phyloP scores from a whole-genome alignment of 2,888 invertebrate genomes.

The Caenorhabditis japonica region DNA sequence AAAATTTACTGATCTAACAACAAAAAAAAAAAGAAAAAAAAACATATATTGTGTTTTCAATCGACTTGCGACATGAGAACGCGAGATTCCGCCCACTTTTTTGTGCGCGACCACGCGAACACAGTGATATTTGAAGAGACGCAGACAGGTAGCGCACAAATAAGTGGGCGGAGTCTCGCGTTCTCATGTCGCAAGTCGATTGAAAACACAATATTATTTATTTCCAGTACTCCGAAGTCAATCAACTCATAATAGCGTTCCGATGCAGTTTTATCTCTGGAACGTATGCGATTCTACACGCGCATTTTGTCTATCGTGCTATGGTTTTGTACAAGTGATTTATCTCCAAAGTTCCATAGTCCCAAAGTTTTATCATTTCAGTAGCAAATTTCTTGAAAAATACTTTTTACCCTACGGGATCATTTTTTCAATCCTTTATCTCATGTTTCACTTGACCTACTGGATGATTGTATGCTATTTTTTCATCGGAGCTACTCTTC shows the following conservation, averaged over 20 bases:
- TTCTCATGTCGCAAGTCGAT: no score
- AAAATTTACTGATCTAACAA: no score
- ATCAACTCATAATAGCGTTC: slow-evolving; percentile 2
- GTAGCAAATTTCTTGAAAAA: neutral
- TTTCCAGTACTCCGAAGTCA: slow-evolving; percentile 15
- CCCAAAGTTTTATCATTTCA: neutral
- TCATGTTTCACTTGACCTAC: neutral
- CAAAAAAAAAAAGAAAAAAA: no score
- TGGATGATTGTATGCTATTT: neutral
- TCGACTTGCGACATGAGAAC: no score
- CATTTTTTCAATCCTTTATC: neutral
- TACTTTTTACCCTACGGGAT: no score
- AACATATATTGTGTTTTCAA: no score
- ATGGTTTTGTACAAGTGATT: slow-evolving; percentile 4
- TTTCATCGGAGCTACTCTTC: neutral
- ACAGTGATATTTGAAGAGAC: no score
- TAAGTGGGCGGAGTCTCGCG: no score
- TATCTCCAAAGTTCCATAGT: neutral
- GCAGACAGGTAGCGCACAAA: no score
- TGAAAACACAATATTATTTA: no score
- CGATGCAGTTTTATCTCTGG: slow-evolving; percentile 21
- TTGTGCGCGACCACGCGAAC: no score
- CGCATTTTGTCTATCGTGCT: slow-evolving; percentile 21
- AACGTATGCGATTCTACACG: slow-evolving; percentile 17
- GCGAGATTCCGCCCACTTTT: no score